Evolutionary conservation across 2,113 vertebrate genomes (phyloP).

Genomic region (Hemibagrus wyckioides): DNA sequence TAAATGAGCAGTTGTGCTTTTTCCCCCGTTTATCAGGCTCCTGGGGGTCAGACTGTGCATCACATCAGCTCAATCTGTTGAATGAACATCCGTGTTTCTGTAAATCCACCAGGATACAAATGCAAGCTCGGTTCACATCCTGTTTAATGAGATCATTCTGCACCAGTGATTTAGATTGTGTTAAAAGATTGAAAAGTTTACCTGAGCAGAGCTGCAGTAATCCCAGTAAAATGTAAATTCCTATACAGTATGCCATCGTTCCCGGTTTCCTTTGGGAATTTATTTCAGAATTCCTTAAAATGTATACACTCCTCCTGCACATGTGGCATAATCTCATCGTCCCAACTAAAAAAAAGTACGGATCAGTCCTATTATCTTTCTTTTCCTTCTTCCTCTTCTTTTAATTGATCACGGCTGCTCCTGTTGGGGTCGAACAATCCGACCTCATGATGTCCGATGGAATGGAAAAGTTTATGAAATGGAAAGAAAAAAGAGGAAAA

Average conservation of each 20-base stretch:
- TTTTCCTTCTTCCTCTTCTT: not conserved
- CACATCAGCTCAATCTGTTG: not conserved
- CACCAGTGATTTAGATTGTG: not conserved
- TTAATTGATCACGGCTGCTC: not conserved
- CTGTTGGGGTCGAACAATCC: not conserved
- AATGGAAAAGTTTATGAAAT: not conserved
- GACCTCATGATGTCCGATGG: constrained; percentile 12
- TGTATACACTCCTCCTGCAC: constrained; percentile 19
- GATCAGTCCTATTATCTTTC: not conserved
- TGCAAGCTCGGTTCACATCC: not conserved
- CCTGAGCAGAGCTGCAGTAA: constrained; percentile 68
- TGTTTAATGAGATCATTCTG: not conserved
- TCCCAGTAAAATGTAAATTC: constrained; percentile 66
- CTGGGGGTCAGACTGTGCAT: not conserved
- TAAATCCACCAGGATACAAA: not conserved
- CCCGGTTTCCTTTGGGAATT: constrained; percentile 52
- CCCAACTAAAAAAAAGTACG: not conserved
- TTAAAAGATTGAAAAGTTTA: constrained; percentile 46
- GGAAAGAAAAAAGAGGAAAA: not conserved
- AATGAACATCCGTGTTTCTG: not conserved
- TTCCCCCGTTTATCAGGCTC: not conserved
- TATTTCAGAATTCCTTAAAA: constrained; percentile 60
- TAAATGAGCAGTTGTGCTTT: not conserved
- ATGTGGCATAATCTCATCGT: constrained; percentile 46
- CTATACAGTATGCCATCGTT: constrained; percentile 65